These are phyloP conservation scores for Diplosoma virens DNA, from an alignment of 23 tunicate genomes.

Conservation along the genomic window DNA sequence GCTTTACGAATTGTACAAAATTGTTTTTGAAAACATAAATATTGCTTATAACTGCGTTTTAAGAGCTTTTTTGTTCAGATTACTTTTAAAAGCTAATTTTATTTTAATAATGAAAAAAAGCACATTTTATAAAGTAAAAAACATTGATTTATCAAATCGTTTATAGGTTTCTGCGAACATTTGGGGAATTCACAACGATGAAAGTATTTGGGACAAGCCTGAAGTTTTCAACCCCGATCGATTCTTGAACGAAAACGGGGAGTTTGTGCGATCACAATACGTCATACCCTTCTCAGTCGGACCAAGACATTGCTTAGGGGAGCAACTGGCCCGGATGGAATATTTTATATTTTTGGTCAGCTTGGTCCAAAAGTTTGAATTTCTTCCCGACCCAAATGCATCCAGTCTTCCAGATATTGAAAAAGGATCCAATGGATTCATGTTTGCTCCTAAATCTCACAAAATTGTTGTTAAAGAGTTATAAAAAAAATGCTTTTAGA, in stretches of 20 bases:
- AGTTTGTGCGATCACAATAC: not conserved
- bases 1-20: too few species aligned
- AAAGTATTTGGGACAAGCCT: not conserved
- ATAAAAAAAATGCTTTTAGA: too few species aligned
- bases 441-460: not conserved
- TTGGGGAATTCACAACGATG: conserved; percentile 7
- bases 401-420: not conserved
- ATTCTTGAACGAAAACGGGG: conserved; percentile 3
- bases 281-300: conserved; percentile 1
- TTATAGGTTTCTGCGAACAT: not conserved
- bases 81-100: too few species aligned
- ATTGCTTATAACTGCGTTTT: too few species aligned
- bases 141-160: too few species aligned
- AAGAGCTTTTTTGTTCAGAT: too few species aligned
- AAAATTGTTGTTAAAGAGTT: conserved; percentile 3
- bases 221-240: conserved; percentile 1
- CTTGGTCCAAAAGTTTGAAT: not conserved
- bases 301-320: conserved; percentile 8
- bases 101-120: too few species aligned
- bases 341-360: not conserved
- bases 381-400: not conserved
- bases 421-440: not conserved
- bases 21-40: too few species aligned
- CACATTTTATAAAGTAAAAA: too few species aligned
- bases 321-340: conserved; percentile 13